A percentile compares a stretch with the other conserved stretches of the same genome.
phyloP scores from a whole-genome alignment of 2,888 invertebrate species.

The Ditylenchus weischeri region DNA sequence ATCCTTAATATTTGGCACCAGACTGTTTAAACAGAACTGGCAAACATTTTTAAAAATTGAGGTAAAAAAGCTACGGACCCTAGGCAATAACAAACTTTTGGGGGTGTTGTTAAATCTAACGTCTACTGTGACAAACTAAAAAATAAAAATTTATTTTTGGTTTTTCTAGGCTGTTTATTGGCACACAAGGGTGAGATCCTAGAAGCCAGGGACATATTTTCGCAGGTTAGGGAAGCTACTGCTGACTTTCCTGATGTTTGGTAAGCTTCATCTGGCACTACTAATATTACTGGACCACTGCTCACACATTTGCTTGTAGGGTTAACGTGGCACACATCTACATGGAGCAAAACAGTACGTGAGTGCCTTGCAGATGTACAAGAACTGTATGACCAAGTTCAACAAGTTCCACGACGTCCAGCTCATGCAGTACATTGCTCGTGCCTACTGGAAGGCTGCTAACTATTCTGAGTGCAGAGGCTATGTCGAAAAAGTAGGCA shows the following conservation, averaged over 20 bases:
- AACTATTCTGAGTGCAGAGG: slow-evolving; percentile 81
- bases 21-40: too few relatives aligned
- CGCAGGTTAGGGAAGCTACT: slow-evolving; percentile 88
- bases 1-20: too few relatives aligned
- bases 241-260: slow-evolving; percentile 98
- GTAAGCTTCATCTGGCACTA: slow-evolving; percentile 59
- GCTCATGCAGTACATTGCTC: slow-evolving; percentile 86
- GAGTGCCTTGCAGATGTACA: slow-evolving; percentile 98
- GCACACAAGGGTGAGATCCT: slow-evolving; percentile 80
- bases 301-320: too few relatives aligned
- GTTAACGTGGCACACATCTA: slow-evolving; percentile 98
- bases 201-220: slow-evolving; percentile 93
- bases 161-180: slow-evolving; percentile 71
- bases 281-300: too few relatives aligned
- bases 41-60: too few relatives aligned
- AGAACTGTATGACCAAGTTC: slow-evolving; percentile 95
- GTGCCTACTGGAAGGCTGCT: slow-evolving; percentile 86
- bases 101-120: too few relatives aligned
- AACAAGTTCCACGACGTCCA: slow-evolving; percentile 89
- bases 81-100: too few relatives aligned
- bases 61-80: too few relatives aligned
- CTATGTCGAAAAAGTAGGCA: slow-evolving; percentile 70
- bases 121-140: too few relatives aligned
- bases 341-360: slow-evolving; percentile 84
- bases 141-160: not conserved